Evolutionary conservation across 2,797 vertebrate genomes (phyloP).

Genomic region (Falco peregrinus): DNA sequence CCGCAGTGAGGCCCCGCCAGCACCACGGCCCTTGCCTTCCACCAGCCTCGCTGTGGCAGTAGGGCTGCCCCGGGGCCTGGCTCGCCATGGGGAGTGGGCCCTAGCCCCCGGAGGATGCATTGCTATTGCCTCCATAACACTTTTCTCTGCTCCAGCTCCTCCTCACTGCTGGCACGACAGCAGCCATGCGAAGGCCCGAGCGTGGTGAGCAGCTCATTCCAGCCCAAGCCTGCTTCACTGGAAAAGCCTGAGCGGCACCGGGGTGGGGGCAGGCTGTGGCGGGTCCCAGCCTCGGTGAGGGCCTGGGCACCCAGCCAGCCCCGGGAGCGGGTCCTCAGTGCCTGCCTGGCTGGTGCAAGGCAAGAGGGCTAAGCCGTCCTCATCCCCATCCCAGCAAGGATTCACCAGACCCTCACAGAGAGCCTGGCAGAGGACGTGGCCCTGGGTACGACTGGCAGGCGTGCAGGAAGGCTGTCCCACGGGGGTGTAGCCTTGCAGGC

Average conservation of each 20-base stretch:
- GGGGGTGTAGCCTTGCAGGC: no score
- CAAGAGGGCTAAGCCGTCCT: not conserved
- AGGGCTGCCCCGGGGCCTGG: not conserved
- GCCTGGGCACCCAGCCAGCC: no score
- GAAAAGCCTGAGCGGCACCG: rapidly evolving
- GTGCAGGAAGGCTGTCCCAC: not conserved
- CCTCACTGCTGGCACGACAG: rapidly evolving
- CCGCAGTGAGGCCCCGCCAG: not conserved
- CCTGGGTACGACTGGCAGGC: not conserved
- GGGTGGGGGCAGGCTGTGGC: not conserved
- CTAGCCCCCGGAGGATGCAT: not conserved
- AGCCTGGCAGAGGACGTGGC: rapidly evolving
- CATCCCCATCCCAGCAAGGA: not conserved
- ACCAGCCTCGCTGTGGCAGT: no score
- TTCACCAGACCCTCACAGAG: rapidly evolving
- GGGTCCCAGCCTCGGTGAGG: no score
- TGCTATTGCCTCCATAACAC: not conserved
- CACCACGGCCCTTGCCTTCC: not conserved
- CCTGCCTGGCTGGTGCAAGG: not conserved
- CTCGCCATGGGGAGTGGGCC: no score
- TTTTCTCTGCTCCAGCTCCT: not conserved
- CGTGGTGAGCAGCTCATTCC: not conserved
- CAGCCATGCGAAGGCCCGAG: not conserved
- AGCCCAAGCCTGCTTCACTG: rapidly evolving
- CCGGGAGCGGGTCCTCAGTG: not conserved